Base-by-base conservation (phyloP, 2,888 invertebrate species). In the Dryadula phaetusa region DNA sequence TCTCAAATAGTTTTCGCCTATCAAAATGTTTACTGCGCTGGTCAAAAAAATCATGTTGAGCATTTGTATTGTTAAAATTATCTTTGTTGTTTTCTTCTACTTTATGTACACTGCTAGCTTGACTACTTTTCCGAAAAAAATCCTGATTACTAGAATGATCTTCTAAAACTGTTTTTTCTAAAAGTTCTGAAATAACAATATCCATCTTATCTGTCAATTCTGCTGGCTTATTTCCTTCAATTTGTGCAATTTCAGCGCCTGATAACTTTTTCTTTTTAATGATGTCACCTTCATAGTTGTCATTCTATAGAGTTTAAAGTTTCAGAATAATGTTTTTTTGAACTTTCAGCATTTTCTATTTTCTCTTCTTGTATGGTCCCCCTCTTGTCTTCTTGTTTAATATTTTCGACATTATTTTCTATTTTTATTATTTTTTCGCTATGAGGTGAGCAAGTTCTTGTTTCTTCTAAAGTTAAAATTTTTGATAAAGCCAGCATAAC, bases 401-500 rank as follows among this genome's bases (percentile, higher is more conserved):
- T n/a, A 6, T 42, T 25, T 22, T 42, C 25, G n/a, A 12, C 14
- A 3, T 54, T 10, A 34, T 60, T 56, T 28, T 73, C 69, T 12
- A 74, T 74, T 58, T 74, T 69, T n/a, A 32, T 46, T 10, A 10
- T 6, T 46, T 18, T 32, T 46, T 46, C 20, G 14, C 3, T 25
- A n/a, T 7, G 14, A 14, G 42, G 12, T 16, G 14, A 14, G 12
- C 12, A 12, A n/a, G 4, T 18, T 3, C 6, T 44, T 25, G 18
- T 28, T 32, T 87, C 86, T 70, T 88, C 84, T 40, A 80, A 77
- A 47, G 88, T 72, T 68, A 91, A 82, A 73, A 86, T 88, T 71
- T 87, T 85, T 1, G 90, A 89, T 58, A 93, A 74, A 16, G 88
- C 88, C 6, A 93, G 87, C 90, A 93, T 92, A 0, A 93, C 87